Conservation (phyloP, 2,888 invertebrate species). For the Strigamia maritima region DNA sequence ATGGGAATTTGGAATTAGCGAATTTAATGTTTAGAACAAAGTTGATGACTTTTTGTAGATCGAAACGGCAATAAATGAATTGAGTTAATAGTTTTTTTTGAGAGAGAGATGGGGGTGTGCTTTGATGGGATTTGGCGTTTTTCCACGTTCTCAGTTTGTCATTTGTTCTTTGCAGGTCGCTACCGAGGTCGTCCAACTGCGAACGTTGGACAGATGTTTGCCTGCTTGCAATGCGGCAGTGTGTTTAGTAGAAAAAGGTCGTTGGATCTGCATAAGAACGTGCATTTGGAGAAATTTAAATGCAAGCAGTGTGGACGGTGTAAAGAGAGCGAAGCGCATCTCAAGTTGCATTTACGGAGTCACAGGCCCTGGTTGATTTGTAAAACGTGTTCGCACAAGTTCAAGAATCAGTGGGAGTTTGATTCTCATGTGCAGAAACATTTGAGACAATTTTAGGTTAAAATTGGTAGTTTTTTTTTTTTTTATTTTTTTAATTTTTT, state of each 20-base stretch:
- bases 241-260: slow-evolving; percentile 7
- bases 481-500: too few relatives aligned
- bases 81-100: too few relatives aligned
- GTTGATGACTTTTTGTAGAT: too few relatives aligned
- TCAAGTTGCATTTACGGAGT: slow-evolving; percentile 28
- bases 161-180: slow-evolving; percentile 19
- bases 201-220: neutral
- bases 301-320: slow-evolving; percentile 21
- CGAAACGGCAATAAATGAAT: too few relatives aligned
- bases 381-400: neutral
- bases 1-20: too few relatives aligned
- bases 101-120: too few relatives aligned
- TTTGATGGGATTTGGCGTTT: too few relatives aligned
- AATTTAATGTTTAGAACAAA: too few relatives aligned
- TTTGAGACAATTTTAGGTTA: too few relatives aligned
- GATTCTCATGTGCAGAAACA: neutral
- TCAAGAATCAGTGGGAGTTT: neutral
- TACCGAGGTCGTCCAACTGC: neutral
- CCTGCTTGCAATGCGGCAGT: slow-evolving; percentile 4
- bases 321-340: slow-evolving; percentile 24
- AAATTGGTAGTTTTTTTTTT: too few relatives aligned
- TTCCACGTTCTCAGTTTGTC: slow-evolving; percentile 21
- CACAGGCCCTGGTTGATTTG: slow-evolving; percentile 32
- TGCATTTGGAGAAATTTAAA: slow-evolving; percentile 25
- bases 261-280: slow-evolving; percentile 15